A percentile compares a stretch with the other conserved stretches of the same genome.
These are phyloP conservation scores for Orgyia antiqua DNA, from an alignment of 2,888 invertebrate species.

Conservation along the genomic window DNA sequence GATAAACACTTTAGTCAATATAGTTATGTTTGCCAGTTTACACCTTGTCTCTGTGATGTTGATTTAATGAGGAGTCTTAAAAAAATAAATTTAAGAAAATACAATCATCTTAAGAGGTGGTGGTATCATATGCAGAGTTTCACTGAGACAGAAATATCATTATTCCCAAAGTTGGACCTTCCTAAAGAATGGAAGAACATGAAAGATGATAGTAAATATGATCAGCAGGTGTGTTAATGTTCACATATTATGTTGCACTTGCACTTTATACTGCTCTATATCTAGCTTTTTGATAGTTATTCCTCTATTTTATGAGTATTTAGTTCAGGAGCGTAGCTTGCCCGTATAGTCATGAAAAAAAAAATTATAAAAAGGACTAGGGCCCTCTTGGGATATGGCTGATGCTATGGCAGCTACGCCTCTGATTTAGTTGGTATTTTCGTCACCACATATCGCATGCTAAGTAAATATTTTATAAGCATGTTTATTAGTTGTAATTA, in stretches of 20 bases:
- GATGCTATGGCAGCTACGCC: no score
- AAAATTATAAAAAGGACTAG: no score
- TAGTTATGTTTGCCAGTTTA: constrained; percentile 79
- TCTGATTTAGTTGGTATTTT: constrained; percentile 64
- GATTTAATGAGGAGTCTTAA: constrained; percentile 48
- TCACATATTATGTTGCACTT: constrained; percentile 10
- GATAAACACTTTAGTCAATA: constrained; percentile 66
- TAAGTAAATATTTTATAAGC: not conserved
- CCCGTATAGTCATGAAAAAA: no score
- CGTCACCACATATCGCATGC: constrained; percentile 40
- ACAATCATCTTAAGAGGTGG: constrained; percentile 77
- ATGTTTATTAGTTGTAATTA: constrained; percentile 1
- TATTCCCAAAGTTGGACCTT: constrained; percentile 49
- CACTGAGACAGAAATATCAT: constrained; percentile 63
- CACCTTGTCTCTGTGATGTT: constrained; percentile 71
- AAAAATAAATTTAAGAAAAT: constrained; percentile 51
- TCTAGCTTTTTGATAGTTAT: no score
- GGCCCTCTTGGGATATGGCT: no score
- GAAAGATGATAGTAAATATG: constrained; percentile 39
- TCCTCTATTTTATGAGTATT: no score
- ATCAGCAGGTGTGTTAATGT: constrained; percentile 49
- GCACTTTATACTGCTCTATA: no score
- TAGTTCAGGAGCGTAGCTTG: no score
- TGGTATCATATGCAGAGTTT: constrained; percentile 80
- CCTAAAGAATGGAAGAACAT: constrained; percentile 34